These are phyloP conservation scores for Gallinago stenura DNA, from an alignment of 2,797 vertebrate species.

Conservation along the genomic window DNA sequence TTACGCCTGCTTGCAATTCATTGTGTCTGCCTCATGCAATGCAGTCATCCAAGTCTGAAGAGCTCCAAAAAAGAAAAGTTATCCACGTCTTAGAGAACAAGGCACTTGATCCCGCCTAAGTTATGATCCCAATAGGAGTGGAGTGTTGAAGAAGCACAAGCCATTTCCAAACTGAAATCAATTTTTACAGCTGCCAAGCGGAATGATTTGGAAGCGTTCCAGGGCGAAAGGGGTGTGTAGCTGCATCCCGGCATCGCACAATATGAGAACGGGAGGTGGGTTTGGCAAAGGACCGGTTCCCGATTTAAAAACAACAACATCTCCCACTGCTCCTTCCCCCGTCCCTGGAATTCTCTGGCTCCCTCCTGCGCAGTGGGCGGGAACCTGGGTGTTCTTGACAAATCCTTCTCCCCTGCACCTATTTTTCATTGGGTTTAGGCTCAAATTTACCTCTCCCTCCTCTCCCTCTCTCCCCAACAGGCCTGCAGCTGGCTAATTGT, in stretches of 20 bases:
- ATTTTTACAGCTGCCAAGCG: slow-evolving; percentile 68
- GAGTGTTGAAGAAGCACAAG: slow-evolving; percentile 50
- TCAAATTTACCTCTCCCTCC: slow-evolving; percentile 38
- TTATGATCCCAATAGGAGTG: background rate
- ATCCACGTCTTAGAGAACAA: background rate
- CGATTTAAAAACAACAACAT: slow-evolving; percentile 55
- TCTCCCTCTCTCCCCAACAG: slow-evolving; percentile 35
- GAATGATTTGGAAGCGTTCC: slow-evolving; percentile 71
- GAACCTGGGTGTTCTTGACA: slow-evolving; percentile 38
- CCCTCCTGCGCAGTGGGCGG: slow-evolving; percentile 60
- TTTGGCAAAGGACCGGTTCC: slow-evolving; percentile 70
- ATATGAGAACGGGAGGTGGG: slow-evolving; percentile 72
- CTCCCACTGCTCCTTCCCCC: slow-evolving; percentile 56
- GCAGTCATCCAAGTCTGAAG: background rate
- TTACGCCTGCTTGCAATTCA: background rate
- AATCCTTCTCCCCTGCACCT: slow-evolving; percentile 27
- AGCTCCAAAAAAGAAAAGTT: background rate
- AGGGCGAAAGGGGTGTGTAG: slow-evolving; percentile 76
- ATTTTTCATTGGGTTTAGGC: slow-evolving; percentile 33
- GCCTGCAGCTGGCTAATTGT: slow-evolving; percentile 54
- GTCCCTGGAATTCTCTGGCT: slow-evolving; percentile 38
- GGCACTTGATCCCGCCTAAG: background rate
- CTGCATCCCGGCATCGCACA: slow-evolving; percentile 62
- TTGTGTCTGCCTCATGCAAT: background rate
- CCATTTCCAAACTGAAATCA: slow-evolving; percentile 72